Evolutionary conservation across 1,140 invertebrate genomes (phyloP), one percentile per base, ranked within the genome.

Genomic region (Brachionus koreanus): DNA sequence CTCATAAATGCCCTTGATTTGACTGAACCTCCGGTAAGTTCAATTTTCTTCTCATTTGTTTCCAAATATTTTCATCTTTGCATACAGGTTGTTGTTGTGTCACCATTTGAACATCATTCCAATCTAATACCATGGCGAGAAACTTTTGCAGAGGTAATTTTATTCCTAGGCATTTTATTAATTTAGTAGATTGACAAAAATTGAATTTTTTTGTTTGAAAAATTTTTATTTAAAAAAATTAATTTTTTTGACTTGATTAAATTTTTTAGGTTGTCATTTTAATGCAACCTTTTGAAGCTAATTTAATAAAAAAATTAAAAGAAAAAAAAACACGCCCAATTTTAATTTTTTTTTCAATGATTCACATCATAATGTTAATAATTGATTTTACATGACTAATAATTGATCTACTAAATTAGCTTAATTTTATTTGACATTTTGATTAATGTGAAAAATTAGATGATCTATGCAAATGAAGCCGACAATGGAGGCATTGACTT

Each of bases 31-130:
- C 33, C 33, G 10, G 29, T 25, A 23, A 23, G 39, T 25, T 16
- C 10, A 19, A 43, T 19, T 69, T 0, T 13, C 29, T 46, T 46
- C 25, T 33, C 25, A n/a, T 35, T 19, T 9, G 19, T 29, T 13
- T 13, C 5, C 7, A 23, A 33, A 7, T 10, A 3, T 49, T 46
- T 16, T 37, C 0, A n/a, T n/a, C n/a, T n/a, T n/a, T 9, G 2
- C 13, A 6, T 25, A 9, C 25, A 74, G 69, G 81, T 87, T 61
- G 86, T 88, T 29, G 85, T 96, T 87, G 92, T 94, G 16, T 93
- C 93, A 0, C 92, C 93, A 1, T 92, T 92, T 86, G 94, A 96
- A 86, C 93, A 95, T 84, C 93, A 94, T 86, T 92, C 93, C 12
- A 94, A 93, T 86, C 6, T 77, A 5, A 61, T 61, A 82, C 29